phyloP scores from a whole-genome alignment of 2,113 vertebrate genomes.

The Psittacula cyanocephala region DNA sequence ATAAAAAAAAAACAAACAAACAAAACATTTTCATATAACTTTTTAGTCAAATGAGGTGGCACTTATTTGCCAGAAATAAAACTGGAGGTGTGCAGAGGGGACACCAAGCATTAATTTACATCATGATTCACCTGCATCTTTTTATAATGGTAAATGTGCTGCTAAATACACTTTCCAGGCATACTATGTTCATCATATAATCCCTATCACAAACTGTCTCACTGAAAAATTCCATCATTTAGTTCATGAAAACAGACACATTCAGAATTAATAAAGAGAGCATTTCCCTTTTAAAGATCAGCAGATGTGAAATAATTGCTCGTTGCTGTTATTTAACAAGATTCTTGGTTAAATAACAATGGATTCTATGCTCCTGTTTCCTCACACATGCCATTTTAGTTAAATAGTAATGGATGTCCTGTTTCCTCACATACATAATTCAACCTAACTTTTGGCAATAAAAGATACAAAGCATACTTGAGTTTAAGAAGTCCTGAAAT shows the following conservation, averaged over 20 bases:
- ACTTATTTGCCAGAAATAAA: slow-evolving; percentile 16
- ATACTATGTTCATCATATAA: slow-evolving; percentile 26
- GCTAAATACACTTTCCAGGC: slow-evolving; percentile 34
- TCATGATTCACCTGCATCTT: slow-evolving; percentile 10
- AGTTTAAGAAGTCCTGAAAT: not conserved
- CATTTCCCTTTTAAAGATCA: slow-evolving; percentile 23
- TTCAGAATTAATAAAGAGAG: slow-evolving; percentile 19
- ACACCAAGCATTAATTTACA: not conserved
- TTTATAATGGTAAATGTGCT: slow-evolving; percentile 47
- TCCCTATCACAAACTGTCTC: not conserved
- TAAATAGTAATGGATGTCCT: not conserved
- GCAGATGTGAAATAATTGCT: slow-evolving; percentile 24
- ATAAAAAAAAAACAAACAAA: not conserved
- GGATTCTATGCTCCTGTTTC: slow-evolving; percentile 9
- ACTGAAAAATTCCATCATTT: slow-evolving; percentile 26
- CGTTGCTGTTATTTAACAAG: not conserved
- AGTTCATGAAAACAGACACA: not conserved
- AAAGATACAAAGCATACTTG: not conserved
- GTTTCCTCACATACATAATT: slow-evolving; percentile 44
- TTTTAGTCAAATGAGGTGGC: not conserved
- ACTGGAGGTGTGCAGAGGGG: not conserved
- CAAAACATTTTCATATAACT: not conserved
- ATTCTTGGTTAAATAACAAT: slow-evolving; percentile 3
- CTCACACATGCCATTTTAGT: slow-evolving; percentile 3
- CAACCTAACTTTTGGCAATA: slow-evolving; percentile 59